Conservation (phyloP, 2,888 invertebrate species). For the Plebejus argus region DNA sequence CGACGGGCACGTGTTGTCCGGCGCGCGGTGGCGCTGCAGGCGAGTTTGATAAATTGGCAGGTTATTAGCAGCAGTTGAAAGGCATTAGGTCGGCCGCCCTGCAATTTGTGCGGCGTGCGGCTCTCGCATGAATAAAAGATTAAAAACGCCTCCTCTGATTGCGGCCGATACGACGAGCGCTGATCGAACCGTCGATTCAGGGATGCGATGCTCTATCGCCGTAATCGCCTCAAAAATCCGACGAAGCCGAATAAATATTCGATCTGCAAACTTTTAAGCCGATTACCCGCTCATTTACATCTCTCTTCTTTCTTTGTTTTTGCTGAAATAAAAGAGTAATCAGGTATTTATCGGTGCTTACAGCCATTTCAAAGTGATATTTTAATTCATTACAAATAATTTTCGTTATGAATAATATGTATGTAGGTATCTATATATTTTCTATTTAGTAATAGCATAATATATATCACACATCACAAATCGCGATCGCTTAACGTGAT, state of each 20-base stretch:
- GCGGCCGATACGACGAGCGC: constrained; percentile 61
- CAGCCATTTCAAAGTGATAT: neutral
- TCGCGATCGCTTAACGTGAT: neutral
- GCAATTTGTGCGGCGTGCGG: constrained; percentile 72
- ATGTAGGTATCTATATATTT: neutral
- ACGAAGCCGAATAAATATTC: constrained; percentile 47
- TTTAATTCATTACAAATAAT: no score
- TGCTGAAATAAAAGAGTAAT: neutral
- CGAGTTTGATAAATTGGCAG: constrained; percentile 79
- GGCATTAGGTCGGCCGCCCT: constrained; percentile 78
- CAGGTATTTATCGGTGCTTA: neutral
- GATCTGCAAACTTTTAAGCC: constrained; percentile 38
- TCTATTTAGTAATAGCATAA: neutral
- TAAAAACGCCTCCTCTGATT: constrained; percentile 70
- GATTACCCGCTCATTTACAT: constrained; percentile 7
- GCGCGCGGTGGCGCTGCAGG: constrained; percentile 51
- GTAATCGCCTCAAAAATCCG: constrained; percentile 48
- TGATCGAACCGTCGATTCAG: constrained; percentile 56
- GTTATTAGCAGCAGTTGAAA: constrained; percentile 81
- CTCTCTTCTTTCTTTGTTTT: neutral
- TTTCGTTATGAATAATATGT: neutral
- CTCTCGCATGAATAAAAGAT: constrained; percentile 71
- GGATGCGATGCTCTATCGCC: constrained; percentile 49
- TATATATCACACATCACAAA: no score
- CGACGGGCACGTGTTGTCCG: constrained; percentile 28